Evolutionary conservation across 2,113 vertebrate species (phyloP).

Genomic region (Puntigrus tetrazona): DNA sequence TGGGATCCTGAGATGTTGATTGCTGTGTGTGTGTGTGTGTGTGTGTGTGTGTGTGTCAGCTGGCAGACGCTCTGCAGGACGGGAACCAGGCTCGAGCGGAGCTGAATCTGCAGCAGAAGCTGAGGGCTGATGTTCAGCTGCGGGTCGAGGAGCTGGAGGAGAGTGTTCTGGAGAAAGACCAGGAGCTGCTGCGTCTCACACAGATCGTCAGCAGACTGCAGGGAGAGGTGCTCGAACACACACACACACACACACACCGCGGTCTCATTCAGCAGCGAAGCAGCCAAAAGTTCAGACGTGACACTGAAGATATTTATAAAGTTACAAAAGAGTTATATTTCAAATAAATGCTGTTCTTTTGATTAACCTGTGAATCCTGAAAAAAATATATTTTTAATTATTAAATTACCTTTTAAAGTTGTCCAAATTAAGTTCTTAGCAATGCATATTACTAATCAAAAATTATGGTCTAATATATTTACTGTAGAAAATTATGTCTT

Average conservation of each 20-base stretch:
- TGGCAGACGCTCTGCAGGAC: constrained; percentile 64
- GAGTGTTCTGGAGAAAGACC: constrained; percentile 71
- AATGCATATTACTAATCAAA: too few species aligned
- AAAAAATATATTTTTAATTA: too few species aligned
- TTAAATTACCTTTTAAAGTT: too few species aligned
- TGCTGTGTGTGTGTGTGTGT: too few species aligned
- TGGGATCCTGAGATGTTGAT: too few species aligned
- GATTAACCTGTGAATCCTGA: neutral
- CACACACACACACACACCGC: neutral
- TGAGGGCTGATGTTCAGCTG: constrained; percentile 66
- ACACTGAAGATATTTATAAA: too few species aligned
- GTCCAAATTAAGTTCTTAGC: too few species aligned
- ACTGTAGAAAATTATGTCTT: too few species aligned
- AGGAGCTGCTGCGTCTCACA: constrained; percentile 69
- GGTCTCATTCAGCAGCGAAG: neutral
- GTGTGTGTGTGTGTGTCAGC: constrained; percentile 53
- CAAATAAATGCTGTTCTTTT: neutral
- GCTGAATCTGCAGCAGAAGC: constrained; percentile 73
- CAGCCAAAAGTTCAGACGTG: neutral
- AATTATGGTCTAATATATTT: too few species aligned
- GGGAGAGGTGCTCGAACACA: constrained; percentile 72
- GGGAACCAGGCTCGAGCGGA: constrained; percentile 59
- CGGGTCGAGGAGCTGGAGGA: constrained; percentile 77
- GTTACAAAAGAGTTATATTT: neutral
- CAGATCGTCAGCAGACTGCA: constrained; percentile 66